Evolutionary conservation across 2,888 invertebrate genomes (phyloP).

Genomic region (Trissoscelio sp.): DNA sequence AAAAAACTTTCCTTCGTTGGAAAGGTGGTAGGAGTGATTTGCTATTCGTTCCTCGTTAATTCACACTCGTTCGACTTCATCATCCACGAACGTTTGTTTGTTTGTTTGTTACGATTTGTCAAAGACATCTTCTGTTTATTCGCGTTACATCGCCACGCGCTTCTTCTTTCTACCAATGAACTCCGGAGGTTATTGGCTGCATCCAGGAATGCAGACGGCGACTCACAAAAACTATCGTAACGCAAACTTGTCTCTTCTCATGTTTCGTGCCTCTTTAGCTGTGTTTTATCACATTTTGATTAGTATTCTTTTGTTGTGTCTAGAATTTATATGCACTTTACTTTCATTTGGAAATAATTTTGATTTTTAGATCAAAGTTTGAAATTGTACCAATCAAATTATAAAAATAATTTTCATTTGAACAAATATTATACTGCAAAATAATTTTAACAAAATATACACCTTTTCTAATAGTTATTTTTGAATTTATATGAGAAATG

Average conservation of each 20-base stretch:
- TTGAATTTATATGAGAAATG: too few species aligned
- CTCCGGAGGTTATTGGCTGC: conserved; percentile 78
- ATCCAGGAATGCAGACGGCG: conserved; percentile 77
- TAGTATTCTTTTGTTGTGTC: conserved; percentile 6
- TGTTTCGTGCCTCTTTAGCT: conserved; percentile 29
- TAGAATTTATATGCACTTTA: not conserved
- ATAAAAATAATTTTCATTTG: too few species aligned
- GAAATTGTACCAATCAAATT: too few species aligned
- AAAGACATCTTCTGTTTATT: conserved; percentile 1
- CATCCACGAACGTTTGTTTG: conserved; percentile 9
- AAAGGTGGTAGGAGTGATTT: not conserved
- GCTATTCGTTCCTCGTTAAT: not conserved
- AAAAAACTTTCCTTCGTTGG: not conserved
- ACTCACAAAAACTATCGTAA: conserved; percentile 73
- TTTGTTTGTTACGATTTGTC: conserved; percentile 23
- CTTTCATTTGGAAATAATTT: too few species aligned
- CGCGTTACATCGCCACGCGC: conserved; percentile 19
- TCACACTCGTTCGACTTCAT: not conserved
- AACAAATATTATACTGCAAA: too few species aligned
- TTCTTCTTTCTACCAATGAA: conserved; percentile 70
- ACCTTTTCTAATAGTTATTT: too few species aligned
- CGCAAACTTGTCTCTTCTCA: conserved; percentile 68
- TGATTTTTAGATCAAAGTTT: too few species aligned
- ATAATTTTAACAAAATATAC: too few species aligned
- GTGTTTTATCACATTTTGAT: conserved; percentile 35